Conservation (phyloP, 2,113 vertebrate species). For the Notarius quadriscutis region DNA sequence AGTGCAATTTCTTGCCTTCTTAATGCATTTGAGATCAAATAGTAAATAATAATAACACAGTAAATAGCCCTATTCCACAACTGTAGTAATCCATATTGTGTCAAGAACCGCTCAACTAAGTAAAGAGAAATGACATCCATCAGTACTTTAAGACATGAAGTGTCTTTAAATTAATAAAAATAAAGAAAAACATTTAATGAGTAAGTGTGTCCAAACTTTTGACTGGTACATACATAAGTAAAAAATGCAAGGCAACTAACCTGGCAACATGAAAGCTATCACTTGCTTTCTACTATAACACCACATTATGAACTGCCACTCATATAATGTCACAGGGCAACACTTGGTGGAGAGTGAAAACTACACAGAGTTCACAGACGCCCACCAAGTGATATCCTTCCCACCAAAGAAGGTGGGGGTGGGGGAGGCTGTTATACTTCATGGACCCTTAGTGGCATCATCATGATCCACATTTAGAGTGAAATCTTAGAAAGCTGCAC, state of each 20-base stretch:
- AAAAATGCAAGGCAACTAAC: neutral
- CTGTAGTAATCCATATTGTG: no score
- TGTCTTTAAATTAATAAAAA: no score
- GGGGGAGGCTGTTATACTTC: neutral
- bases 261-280: neutral
- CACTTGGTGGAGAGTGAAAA: slow-evolving; percentile 4
- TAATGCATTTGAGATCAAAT: no score
- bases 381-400: neutral
- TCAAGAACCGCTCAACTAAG: no score
- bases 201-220: no score
- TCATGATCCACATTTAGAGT: neutral
- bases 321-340: slow-evolving; percentile 3
- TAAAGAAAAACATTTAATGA: no score
- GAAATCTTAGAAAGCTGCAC: neutral
- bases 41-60: no score
- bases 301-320: neutral
- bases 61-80: no score
- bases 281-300: neutral
- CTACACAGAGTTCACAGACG: slow-evolving; percentile 1
- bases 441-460: neutral
- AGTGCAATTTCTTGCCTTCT: no score
- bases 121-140: no score
- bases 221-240: no score
- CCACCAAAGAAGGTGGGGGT: neutral
- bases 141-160: no score